Evolutionary conservation across 2,888 invertebrate genomes (phyloP).

Genomic region (Nymphalis c-album): DNA sequence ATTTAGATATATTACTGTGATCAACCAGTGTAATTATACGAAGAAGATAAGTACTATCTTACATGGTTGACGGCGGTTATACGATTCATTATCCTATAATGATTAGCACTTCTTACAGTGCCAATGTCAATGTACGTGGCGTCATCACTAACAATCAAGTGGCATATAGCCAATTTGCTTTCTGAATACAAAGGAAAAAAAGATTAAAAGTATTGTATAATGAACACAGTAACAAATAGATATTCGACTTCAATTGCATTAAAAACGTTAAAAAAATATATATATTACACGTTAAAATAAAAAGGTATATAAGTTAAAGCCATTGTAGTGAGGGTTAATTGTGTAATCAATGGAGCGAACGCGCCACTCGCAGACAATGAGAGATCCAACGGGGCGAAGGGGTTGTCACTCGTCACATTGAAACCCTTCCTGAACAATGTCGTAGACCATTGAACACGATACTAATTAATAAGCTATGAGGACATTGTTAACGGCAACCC

Average conservation of each 20-base stretch:
- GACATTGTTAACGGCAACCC: constrained; percentile 30
- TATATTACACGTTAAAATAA: constrained; percentile 6
- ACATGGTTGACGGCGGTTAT: no score
- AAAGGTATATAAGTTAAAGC: constrained; percentile 30
- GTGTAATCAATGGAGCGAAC: constrained; percentile 59
- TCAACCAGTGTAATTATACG: no score
- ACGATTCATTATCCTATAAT: no score
- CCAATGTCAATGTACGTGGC: no score
- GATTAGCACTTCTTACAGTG: no score
- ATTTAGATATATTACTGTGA: no score
- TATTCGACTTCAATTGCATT: not conserved
- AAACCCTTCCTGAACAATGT: constrained; percentile 64
- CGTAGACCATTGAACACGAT: constrained; percentile 51
- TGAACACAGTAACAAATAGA: not conserved
- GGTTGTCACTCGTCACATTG: constrained; percentile 52
- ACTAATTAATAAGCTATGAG: constrained; percentile 53
- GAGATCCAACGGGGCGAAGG: constrained; percentile 54
- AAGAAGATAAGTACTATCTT: no score
- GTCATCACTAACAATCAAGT: no score
- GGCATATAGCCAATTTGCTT: no score
- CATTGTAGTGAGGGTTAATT: constrained; percentile 43
- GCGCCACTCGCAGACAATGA: constrained; percentile 51
- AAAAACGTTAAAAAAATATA: not conserved
- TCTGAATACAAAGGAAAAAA: no score
- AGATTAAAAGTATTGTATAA: no score